These are phyloP conservation scores for Pollenia amentaria DNA, from an alignment of 2,888 invertebrate species.

Conservation along the genomic window DNA sequence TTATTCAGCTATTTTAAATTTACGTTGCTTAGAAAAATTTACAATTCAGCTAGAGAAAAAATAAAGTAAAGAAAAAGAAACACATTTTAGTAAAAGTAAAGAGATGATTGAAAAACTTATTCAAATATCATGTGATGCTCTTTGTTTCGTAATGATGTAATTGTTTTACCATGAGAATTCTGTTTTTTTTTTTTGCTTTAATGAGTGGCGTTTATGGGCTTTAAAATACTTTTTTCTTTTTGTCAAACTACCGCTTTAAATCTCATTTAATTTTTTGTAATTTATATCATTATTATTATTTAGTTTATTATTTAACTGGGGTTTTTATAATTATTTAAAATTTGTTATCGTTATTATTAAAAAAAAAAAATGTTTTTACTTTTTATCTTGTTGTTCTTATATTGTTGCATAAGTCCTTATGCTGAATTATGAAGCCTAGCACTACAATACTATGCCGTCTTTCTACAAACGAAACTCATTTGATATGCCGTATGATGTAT, in stretches of 20 bases:
- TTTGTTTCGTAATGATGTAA: slow-evolving; percentile 40
- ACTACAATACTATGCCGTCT: slow-evolving; percentile 41
- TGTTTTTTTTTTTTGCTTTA: slow-evolving; percentile 8
- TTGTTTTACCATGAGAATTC: slow-evolving; percentile 14
- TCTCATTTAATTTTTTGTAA: slow-evolving; percentile 39
- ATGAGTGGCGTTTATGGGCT: background rate
- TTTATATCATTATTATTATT: slow-evolving; percentile 28
- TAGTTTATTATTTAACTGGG: slow-evolving; percentile 65
- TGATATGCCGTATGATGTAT: slow-evolving; percentile 74
- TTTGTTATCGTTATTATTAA: slow-evolving; percentile 20
- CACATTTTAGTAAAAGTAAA: background rate
- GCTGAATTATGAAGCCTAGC: slow-evolving; percentile 55
- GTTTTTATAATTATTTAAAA: slow-evolving; percentile 57
- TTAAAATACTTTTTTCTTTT: slow-evolving; percentile 15
- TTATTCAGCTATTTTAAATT: no score
- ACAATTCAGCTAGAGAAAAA: slow-evolving; percentile 18
- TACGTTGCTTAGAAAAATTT: no score
- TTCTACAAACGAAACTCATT: slow-evolving; percentile 43
- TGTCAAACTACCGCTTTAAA: slow-evolving; percentile 39
- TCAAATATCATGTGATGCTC: slow-evolving; percentile 43
- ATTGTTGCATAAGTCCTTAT: slow-evolving; percentile 35
- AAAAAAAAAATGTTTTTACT: slow-evolving; percentile 42
- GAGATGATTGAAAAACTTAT: background rate
- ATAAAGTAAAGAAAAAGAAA: background rate
- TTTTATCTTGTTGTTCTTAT: slow-evolving; percentile 5